Base-by-base conservation (phyloP, 2,797 vertebrate species). In the Helostoma temminkii region DNA sequence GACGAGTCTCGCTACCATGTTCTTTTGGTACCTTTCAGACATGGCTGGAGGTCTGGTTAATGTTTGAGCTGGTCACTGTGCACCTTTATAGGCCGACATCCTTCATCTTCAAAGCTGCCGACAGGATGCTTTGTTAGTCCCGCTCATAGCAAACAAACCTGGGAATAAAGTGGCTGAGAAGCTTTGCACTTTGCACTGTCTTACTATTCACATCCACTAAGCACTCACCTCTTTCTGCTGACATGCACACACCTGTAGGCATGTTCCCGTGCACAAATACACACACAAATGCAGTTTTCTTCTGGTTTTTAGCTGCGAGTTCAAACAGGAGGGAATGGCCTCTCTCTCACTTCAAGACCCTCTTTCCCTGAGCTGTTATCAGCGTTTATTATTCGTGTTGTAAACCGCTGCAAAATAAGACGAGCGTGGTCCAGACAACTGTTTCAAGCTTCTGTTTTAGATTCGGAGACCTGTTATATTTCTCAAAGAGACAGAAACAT, bases 61-160 rank as follows among this genome's bases (percentile, higher is more conserved):
- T 94, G 93, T 95, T 94, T 92, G 88, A 95, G 89, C 88, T 78
- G 64, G 84, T 78, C 87, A 89, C 82, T 69, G 64, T 59, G 81
- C 88, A 91, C 85, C 76, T 85, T 91, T 85, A 91, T 92, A 92
- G 93, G 93, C 85, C 94, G 74, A 89, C 93, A 92, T 93, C 88
- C 85, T 93, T 94, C 87, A 91, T 84, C 94, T 95, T 96, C 95
- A 96, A 96, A 96, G 80, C 84, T 46, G 71, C 76, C 66, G 79
- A 73, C 85, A 28, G 67, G 67, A 78, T 58, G 76, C 47, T 0
- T 59, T 41, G 74, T 82, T 49, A n/a, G 76, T 64, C 61, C 15
- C 22, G 1, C 18, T 88, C 87, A 82, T 83, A 83, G 90, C 93
- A 92, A 92, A 95, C 89, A 69, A 81, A 89, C 66, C 88, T 90